Percentiles rank a stretch among this genome's conserved stretches.
These are phyloP conservation scores for Neoitamus cyanurus DNA, from an alignment of 2,888 invertebrate species.

Conservation along the genomic window DNA sequence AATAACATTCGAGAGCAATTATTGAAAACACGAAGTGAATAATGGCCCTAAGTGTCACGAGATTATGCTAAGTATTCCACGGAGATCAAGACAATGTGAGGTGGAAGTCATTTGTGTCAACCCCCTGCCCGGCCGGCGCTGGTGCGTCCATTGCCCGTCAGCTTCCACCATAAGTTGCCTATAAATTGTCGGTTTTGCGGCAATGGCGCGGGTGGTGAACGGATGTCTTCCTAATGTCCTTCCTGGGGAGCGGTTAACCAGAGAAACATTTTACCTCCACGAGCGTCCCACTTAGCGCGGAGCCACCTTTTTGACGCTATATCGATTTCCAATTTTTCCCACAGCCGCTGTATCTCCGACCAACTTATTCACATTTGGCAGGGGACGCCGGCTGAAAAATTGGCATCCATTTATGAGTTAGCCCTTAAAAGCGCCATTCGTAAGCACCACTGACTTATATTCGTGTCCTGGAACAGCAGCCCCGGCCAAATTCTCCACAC, in stretches of 20 bases:
- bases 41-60: slow-evolving; percentile 50
- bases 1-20: slow-evolving; percentile 51
- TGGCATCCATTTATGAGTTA: slow-evolving; percentile 38
- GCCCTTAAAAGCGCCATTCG: not conserved
- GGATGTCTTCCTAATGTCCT: not conserved
- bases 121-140: not conserved
- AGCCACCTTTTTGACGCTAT: not conserved
- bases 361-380: not conserved
- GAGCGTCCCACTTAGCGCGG: not conserved
- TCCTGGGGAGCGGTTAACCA: not conserved
- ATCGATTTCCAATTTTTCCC: slow-evolving; percentile 9
- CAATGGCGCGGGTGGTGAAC: not conserved
- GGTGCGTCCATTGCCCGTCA: not conserved
- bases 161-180: not conserved
- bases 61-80: slow-evolving; percentile 50
- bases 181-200: not conserved
- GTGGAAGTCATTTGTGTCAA: slow-evolving; percentile 7
- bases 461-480: not conserved
- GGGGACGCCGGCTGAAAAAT: not conserved
- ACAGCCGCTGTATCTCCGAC: not conserved
- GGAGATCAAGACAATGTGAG: slow-evolving; percentile 43
- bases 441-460: slow-evolving; percentile 11
- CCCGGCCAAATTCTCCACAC: not conserved
- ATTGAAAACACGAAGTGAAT: slow-evolving; percentile 50
- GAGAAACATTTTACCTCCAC: not conserved